phyloP scores from a whole-genome alignment of 2,113 vertebrate genomes.

The Melanerpes formicivorus region DNA sequence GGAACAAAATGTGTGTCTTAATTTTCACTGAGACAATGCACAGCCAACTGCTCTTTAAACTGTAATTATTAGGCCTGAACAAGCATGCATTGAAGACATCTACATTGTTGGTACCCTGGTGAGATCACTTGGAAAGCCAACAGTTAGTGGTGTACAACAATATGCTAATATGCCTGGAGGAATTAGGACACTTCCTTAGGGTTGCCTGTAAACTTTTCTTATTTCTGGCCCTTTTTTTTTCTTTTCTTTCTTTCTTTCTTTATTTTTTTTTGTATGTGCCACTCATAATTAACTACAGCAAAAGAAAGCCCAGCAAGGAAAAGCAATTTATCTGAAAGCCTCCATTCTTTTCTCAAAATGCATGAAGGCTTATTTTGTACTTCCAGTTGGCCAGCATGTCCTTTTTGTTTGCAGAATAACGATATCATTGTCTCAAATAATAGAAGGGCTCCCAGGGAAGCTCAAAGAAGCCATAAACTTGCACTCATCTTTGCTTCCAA shows the following conservation, averaged over 20 bases:
- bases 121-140: slow-evolving; percentile 56
- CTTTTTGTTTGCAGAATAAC: slow-evolving; percentile 46
- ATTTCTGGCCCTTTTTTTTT: slow-evolving; percentile 8
- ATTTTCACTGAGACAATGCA: slow-evolving; percentile 48
- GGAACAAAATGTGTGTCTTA: slow-evolving; percentile 28
- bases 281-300: slow-evolving; percentile 60
- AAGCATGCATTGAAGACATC: slow-evolving; percentile 47
- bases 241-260: slow-evolving; percentile 48
- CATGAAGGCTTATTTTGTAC: slow-evolving; percentile 16
- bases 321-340: slow-evolving; percentile 58
- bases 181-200: slow-evolving; percentile 54
- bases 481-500: slow-evolving; percentile 31
- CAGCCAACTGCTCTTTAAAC: slow-evolving; percentile 37
- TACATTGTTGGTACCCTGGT: slow-evolving; percentile 50
- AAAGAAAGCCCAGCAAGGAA: slow-evolving; percentile 34
- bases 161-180: slow-evolving; percentile 40
- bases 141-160: slow-evolving; percentile 33
- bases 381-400: slow-evolving; percentile 9
- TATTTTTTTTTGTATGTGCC: slow-evolving; percentile 52
- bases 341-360: slow-evolving; percentile 54
- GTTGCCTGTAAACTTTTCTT: slow-evolving; percentile 44
- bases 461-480: slow-evolving; percentile 16
- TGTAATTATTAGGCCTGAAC: slow-evolving; percentile 52
- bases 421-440: slow-evolving; percentile 45
- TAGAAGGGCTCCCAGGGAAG: slow-evolving; percentile 23